A percentile compares a stretch with the other conserved stretches of the same genome.
phyloP scores from a whole-genome alignment of 2,888 invertebrate genomes.

The Coremacera marginata region DNA sequence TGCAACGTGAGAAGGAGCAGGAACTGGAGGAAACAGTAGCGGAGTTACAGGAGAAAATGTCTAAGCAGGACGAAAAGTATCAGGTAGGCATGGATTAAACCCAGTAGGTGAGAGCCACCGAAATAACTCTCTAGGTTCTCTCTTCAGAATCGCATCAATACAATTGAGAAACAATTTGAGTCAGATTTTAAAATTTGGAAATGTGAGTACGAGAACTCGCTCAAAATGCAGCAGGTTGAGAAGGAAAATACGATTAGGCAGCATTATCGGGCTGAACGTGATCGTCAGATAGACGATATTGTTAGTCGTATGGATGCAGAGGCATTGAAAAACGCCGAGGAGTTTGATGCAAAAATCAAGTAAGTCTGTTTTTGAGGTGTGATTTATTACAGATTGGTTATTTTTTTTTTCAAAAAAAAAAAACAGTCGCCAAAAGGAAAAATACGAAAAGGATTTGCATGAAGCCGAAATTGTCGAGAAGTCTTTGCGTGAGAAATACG shows the following conservation, averaged over 20 bases:
- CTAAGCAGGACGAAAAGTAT: slow-evolving; percentile 69
- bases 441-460: slow-evolving; percentile 79
- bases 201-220: slow-evolving; percentile 72
- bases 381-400: neutral
- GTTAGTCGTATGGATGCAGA: slow-evolving; percentile 68
- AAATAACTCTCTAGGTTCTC: neutral
- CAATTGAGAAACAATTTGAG: slow-evolving; percentile 74
- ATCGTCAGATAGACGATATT: slow-evolving; percentile 79
- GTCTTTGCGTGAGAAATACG: slow-evolving; percentile 76
- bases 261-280: slow-evolving; percentile 79
- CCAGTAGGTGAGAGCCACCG: too few relatives aligned
- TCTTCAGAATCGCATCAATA: slow-evolving; percentile 72
- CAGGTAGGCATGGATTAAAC: slow-evolving; percentile 51
- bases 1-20: slow-evolving; percentile 69
- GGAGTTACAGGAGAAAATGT: slow-evolving; percentile 71
- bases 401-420: slow-evolving; percentile 6
- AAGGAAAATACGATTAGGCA: slow-evolving; percentile 78
- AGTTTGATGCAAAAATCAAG: slow-evolving; percentile 66
- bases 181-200: slow-evolving; percentile 74
- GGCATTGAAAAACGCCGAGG: slow-evolving; percentile 62
- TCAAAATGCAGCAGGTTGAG: slow-evolving; percentile 72
- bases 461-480: slow-evolving; percentile 78
- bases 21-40: slow-evolving; percentile 70
- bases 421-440: slow-evolving; percentile 79
- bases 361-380: slow-evolving; percentile 45